Percentiles rank a stretch among this genome's conserved stretches.
Conservation (phyloP, 2,113 vertebrate genomes). For the Crotalus viridis region DNA sequence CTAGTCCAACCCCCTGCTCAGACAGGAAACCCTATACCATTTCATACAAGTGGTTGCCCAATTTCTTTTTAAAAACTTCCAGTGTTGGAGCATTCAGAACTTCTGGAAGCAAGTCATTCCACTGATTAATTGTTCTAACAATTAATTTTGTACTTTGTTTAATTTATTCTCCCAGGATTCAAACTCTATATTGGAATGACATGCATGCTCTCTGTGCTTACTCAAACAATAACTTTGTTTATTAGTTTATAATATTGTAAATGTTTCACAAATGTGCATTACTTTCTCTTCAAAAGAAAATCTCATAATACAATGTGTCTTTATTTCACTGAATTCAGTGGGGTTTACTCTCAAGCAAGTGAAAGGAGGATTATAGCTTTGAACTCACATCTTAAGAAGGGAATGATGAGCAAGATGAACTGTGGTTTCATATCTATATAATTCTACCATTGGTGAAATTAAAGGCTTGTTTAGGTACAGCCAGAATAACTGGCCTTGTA, state of each 20-base stretch:
- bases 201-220: not conserved
- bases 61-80: not conserved
- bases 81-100: not conserved
- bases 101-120: not conserved
- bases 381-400: not conserved
- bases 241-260: not conserved
- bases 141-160: not conserved
- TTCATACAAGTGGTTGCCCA: not conserved
- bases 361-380: not conserved
- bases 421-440: constrained; percentile 30
- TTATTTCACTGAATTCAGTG: not conserved
- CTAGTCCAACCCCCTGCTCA: not conserved
- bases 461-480: constrained; percentile 43
- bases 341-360: not conserved
- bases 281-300: not conserved
- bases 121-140: not conserved
- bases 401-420: not conserved
- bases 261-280: not conserved
- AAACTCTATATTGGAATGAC: not conserved
- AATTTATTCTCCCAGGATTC: not conserved
- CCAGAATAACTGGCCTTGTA: constrained; percentile 22
- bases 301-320: not conserved
- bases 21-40: not conserved
- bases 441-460: constrained; percentile 37
- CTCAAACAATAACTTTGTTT: not conserved